Evolutionary conservation across 2,113 vertebrate genomes (phyloP).

Genomic region (Paramisgurnus dabryanus): DNA sequence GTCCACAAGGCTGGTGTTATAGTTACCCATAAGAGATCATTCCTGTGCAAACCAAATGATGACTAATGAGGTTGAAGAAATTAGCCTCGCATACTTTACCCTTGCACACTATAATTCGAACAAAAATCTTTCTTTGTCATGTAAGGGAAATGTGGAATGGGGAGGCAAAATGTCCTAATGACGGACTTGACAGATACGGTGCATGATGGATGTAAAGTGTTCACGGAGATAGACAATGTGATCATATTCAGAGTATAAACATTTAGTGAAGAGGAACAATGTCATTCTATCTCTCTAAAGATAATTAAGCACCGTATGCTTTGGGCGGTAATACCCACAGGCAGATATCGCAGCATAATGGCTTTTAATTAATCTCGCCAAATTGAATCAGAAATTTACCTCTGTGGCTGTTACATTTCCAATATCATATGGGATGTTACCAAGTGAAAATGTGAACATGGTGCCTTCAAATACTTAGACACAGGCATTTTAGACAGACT

Average conservation of each 20-base stretch:
- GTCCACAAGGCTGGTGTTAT: no score
- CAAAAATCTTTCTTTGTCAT: background rate
- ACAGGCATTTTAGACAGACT: background rate
- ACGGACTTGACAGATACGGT: slow-evolving; percentile 50
- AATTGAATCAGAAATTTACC: slow-evolving; percentile 72
- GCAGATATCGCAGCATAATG: slow-evolving; percentile 59
- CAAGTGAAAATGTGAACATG: background rate
- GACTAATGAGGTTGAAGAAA: no score
- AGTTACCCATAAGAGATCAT: no score
- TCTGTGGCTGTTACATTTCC: slow-evolving; percentile 58
- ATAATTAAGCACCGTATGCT: slow-evolving; percentile 63
- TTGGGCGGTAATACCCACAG: slow-evolving; percentile 58
- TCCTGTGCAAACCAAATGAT: no score
- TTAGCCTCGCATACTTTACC: no score
- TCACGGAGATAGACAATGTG: slow-evolving; percentile 51
- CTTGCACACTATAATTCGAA: background rate
- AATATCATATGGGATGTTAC: slow-evolving; percentile 52
- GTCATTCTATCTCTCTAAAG: slow-evolving; percentile 62
- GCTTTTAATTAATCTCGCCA: slow-evolving; percentile 72
- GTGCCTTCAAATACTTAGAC: slow-evolving; percentile 14
- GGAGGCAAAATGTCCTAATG: background rate
- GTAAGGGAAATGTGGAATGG: background rate
- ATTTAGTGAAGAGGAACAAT: slow-evolving; percentile 53
- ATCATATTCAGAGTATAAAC: slow-evolving; percentile 58
- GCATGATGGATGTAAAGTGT: slow-evolving; percentile 63